Conservation (phyloP, 2,113 vertebrate genomes). For the Amazona guildingii region DNA sequence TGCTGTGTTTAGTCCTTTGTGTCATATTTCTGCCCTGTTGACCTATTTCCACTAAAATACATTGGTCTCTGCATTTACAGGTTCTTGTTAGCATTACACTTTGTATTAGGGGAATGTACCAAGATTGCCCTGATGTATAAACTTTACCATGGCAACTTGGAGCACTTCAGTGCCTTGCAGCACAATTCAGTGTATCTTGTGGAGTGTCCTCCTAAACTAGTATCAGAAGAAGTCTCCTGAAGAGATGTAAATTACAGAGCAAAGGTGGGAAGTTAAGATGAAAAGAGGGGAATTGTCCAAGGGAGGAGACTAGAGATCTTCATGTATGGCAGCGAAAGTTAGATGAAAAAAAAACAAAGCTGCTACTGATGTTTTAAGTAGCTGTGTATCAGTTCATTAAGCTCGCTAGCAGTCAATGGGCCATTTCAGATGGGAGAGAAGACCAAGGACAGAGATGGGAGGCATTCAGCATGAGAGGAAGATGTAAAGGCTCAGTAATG, state of each 20-base stretch:
- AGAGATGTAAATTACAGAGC: not conserved
- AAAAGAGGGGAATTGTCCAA: not conserved
- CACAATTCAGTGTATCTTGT: not conserved
- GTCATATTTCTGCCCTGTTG: not conserved
- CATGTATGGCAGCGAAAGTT: not conserved
- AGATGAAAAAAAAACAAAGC: not conserved
- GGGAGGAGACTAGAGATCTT: not conserved
- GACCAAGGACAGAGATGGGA: not conserved
- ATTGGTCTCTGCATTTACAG: accelerated
- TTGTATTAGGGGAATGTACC: not conserved
- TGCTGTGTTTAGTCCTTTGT: not conserved
- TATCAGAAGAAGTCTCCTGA: not conserved
- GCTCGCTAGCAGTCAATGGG: not conserved
- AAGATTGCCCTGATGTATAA: not conserved
- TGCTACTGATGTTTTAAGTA: not conserved
- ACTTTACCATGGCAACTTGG: not conserved
- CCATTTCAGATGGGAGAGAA: not conserved
- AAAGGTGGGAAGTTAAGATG: not conserved
- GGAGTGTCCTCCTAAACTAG: not conserved
- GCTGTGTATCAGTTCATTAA: not conserved
- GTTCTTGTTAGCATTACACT: not conserved
- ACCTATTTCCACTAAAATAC: not conserved
- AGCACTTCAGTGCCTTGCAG: not conserved
- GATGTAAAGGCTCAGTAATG: not conserved
- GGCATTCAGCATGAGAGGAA: accelerated